Percentiles rank a stretch among this genome's conserved stretches.
phyloP scores from a whole-genome alignment of 2,888 invertebrate genomes.

The Parnassius smintheus region DNA sequence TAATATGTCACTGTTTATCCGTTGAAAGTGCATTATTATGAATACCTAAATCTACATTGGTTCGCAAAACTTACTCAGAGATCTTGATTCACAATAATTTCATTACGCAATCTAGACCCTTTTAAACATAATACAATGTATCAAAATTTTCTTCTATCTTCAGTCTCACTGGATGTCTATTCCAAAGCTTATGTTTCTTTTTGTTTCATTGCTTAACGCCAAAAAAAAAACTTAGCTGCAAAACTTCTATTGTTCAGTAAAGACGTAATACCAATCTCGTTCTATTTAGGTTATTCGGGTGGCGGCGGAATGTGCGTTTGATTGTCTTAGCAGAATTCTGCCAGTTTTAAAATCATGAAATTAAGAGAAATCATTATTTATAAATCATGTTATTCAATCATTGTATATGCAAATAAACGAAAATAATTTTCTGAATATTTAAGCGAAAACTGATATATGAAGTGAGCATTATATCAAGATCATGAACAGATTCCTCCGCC shows the following conservation, averaged over 20 bases:
- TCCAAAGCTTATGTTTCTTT: constrained; percentile 72
- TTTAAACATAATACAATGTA: background rate
- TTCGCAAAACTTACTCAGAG: too few relatives aligned
- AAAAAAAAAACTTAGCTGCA: constrained; percentile 77
- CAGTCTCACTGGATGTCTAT: constrained; percentile 69
- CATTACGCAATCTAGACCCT: background rate
- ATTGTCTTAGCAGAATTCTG: constrained; percentile 1
- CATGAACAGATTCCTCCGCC: constrained; percentile 48
- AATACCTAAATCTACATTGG: too few relatives aligned
- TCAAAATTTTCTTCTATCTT: constrained; percentile 9
- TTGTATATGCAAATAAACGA: constrained; percentile 4
- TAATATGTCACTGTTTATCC: constrained; percentile 15
- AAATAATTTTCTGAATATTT: too few relatives aligned
- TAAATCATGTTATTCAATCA: constrained; percentile 12
- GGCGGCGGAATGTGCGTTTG: constrained; percentile 53
- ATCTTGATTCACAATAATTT: too few relatives aligned
- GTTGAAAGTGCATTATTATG: background rate
- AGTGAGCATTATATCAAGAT: constrained; percentile 3
- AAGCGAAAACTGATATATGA: too few relatives aligned
- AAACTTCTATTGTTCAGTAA: constrained; percentile 66
- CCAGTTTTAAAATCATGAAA: constrained; percentile 1
- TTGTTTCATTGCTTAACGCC: constrained; percentile 75
- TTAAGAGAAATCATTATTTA: constrained; percentile 11
- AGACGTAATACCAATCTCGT: constrained; percentile 62
- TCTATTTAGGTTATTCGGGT: constrained; percentile 68